Conservation (phyloP, 2,888 invertebrate genomes). For the Cryptus viduatorius region DNA sequence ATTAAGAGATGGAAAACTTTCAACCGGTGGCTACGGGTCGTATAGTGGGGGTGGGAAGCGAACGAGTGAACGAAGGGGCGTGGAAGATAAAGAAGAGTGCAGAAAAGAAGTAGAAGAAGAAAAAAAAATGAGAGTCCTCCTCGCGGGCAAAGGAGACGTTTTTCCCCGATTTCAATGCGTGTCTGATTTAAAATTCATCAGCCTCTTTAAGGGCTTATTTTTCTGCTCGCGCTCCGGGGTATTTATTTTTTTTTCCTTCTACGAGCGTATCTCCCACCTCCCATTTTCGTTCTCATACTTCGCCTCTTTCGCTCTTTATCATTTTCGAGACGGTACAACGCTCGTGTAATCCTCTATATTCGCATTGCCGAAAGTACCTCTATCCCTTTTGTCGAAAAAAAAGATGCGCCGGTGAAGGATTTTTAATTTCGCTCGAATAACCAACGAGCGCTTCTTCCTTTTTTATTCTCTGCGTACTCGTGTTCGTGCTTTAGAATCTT, state of each 20-base stretch:
- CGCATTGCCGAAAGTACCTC: slow-evolving; percentile 65
- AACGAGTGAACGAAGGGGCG: slow-evolving; percentile 62
- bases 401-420: slow-evolving; percentile 45
- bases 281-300: slow-evolving; percentile 36
- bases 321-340: slow-evolving; percentile 60
- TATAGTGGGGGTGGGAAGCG: slow-evolving; percentile 56
- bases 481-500: background rate
- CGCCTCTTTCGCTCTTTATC: slow-evolving; percentile 48
- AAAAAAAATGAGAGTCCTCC: slow-evolving; percentile 78
- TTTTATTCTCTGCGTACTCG: background rate
- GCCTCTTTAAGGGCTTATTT: slow-evolving; percentile 85
- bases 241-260: slow-evolving; percentile 80
- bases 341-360: slow-evolving; percentile 79
- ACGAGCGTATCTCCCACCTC: slow-evolving; percentile 19
- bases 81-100: slow-evolving; percentile 50
- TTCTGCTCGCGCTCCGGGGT: slow-evolving; percentile 83
- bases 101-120: slow-evolving; percentile 53
- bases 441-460: slow-evolving; percentile 1
- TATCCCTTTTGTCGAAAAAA: slow-evolving; percentile 69
- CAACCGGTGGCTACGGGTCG: slow-evolving; percentile 72
- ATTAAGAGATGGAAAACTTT: slow-evolving; percentile 82
- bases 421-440: slow-evolving; percentile 71
- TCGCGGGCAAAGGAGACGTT: slow-evolving; percentile 81
- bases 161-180: slow-evolving; percentile 83
- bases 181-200: slow-evolving; percentile 85